phyloP scores from a whole-genome alignment of 1,140 invertebrate genomes.

The Drosophila saltans region DNA sequence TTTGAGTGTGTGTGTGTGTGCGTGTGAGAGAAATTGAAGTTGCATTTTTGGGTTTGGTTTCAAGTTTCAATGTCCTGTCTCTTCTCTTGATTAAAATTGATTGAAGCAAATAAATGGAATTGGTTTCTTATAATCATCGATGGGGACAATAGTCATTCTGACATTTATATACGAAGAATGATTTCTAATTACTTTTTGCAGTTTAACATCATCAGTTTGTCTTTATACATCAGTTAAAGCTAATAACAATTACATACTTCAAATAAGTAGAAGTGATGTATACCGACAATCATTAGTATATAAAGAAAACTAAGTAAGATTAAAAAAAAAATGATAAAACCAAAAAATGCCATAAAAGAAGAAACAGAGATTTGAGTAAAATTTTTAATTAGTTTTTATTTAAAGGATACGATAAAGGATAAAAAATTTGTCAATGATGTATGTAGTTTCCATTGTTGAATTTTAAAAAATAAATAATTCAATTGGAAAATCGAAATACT shows the following conservation, averaged over 20 bases:
- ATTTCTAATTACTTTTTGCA: slow-evolving; percentile 50
- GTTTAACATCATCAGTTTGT: background rate
- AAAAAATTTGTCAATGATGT: too few species aligned
- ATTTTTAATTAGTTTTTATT: too few species aligned
- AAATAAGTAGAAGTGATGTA: background rate
- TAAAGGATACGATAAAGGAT: too few species aligned
- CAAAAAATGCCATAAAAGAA: too few species aligned
- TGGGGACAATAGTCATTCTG: slow-evolving; percentile 20
- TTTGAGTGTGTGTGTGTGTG: slow-evolving; percentile 8
- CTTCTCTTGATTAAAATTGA: slow-evolving; percentile 74
- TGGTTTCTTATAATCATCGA: slow-evolving; percentile 64
- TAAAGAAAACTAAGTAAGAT: too few species aligned
- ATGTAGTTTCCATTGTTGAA: too few species aligned
- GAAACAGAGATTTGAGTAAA: too few species aligned
- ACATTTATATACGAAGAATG: slow-evolving; percentile 40
- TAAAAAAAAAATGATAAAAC: too few species aligned
- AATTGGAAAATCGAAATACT: too few species aligned
- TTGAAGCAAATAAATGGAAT: slow-evolving; percentile 79
- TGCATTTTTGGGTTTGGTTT: slow-evolving; percentile 38
- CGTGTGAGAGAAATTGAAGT: slow-evolving; percentile 38
- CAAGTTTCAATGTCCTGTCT: slow-evolving; percentile 18
- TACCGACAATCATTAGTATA: background rate
- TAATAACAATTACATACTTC: too few species aligned
- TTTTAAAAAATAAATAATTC: too few species aligned
- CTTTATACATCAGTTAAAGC: background rate